Base-by-base conservation (phyloP, 2,797 vertebrate genomes). In the Sparidentex hasta region DNA sequence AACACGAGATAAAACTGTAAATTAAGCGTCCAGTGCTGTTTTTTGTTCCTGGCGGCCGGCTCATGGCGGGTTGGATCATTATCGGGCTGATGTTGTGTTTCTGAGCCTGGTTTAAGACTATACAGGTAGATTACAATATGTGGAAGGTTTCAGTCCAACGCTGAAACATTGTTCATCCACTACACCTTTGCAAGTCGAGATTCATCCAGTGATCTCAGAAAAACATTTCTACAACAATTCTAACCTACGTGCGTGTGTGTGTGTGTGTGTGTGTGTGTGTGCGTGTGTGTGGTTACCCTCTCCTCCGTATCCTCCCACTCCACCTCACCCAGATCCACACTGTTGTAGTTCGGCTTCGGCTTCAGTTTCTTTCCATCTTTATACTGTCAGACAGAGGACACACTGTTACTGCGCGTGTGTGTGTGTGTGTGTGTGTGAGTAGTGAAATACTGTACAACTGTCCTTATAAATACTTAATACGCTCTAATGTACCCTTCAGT, bases 331-430 rank as follows among this genome's bases (percentile, higher is more conserved):
- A 99, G 95, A 77, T 99, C 98, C 82, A 99, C 98, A 0, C 98
- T 99, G 94, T 98, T 99, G 94, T 98, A 99, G 91, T 98, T 99
- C 0, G 98, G 98, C 76, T 98, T 99, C 5, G 96, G 96, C 76
- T 96, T 97, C 84, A 98, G 84, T 57, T 97, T 98, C 93, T 97
- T 97, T 38, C 97, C 98, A 17, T 99, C 97, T 94, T 95, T 96
- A 63, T 99, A 98, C 97, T 98, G 90, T 2, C 38, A 63, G 59
- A 59, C 72, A 82, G 65, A 86, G 44, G 43, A 76, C 68, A 72
- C 18, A 33, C 33, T 17, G 68, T 87, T 48, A 84, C 50, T 62
- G 20, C 3, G 4, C 11, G 48, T 74, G 38, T 51, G 7, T 72
- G 58, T 41, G 44, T 70, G 23, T 73, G 33, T 63, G 21, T 66